Evolutionary conservation across 2,888 invertebrate genomes (phyloP).

Genomic region (Harpagoxenus sublaevis): DNA sequence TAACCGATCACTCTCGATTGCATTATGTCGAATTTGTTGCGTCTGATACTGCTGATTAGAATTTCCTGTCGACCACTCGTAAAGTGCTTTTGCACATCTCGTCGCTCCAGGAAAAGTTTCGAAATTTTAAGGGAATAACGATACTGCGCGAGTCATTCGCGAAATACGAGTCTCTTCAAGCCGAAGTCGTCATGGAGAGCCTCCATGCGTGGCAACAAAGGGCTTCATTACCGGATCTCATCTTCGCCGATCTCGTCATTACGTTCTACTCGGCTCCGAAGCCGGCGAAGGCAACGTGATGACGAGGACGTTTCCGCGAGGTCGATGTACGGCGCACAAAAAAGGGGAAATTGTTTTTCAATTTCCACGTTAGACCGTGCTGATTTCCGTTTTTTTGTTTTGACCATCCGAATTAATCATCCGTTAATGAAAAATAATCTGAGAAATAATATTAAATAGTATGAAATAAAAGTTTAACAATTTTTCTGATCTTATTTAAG

Average conservation of each 20-base stretch:
- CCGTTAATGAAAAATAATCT: background rate
- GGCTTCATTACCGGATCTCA: conserved; percentile 41
- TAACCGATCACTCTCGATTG: background rate
- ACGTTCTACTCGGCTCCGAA: conserved; percentile 23
- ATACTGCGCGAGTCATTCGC: background rate
- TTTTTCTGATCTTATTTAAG: background rate
- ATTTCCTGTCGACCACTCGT: background rate
- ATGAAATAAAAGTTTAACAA: background rate
- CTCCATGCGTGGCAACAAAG: conserved; percentile 32
- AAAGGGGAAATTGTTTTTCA: conserved; percentile 39
- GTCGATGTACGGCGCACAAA: background rate
- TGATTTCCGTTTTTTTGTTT: background rate
- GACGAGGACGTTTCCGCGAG: conserved; percentile 31
- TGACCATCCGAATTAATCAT: background rate
- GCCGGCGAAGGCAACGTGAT: conserved; percentile 10
- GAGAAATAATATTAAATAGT: background rate
- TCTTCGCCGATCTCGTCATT: conserved; percentile 44
- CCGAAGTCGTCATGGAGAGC: background rate
- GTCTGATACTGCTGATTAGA: conserved; percentile 16
- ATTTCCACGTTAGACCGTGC: conserved; percentile 2
- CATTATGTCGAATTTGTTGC: conserved; percentile 25
- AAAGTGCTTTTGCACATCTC: background rate
- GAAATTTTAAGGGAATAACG: background rate
- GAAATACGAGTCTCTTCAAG: conserved; percentile 11
- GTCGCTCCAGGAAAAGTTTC: background rate